Conservation (phyloP, 2,888 invertebrate genomes). For the Meta bourneti region DNA sequence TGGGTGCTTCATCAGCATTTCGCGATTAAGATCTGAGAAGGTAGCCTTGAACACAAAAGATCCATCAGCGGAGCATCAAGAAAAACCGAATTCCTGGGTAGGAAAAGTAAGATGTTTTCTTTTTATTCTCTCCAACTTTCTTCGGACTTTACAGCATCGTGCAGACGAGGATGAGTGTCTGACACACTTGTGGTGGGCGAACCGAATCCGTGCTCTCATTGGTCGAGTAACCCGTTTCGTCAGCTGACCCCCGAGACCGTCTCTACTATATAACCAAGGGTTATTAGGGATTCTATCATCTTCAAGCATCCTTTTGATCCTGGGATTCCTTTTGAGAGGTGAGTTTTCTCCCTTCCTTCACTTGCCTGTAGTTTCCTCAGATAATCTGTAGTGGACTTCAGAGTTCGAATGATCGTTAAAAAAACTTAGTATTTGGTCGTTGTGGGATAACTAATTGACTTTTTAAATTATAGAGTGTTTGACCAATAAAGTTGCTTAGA, state of each 20-base stretch:
- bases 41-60: conserved; percentile 64
- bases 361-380: background rate
- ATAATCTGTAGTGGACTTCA: too few relatives aligned
- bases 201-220: conserved; percentile 58
- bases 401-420: background rate
- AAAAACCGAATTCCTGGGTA: conserved; percentile 44
- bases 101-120: conserved; percentile 48
- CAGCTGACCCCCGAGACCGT: conserved; percentile 60
- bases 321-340: conserved; percentile 17
- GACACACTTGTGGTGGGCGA: conserved; percentile 57
- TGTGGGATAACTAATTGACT: too few relatives aligned
- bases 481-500: too few relatives aligned
- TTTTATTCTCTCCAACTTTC: conserved; percentile 15
- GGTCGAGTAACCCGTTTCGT: conserved; percentile 76
- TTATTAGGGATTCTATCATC: conserved; percentile 12
- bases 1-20: background rate
- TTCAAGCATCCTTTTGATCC: conserved; percentile 26
- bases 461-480: too few relatives aligned
- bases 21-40: conserved; percentile 51
- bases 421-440: background rate
- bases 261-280: conserved; percentile 54
- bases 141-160: conserved; percentile 18
- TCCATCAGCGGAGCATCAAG: background rate
- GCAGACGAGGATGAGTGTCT: conserved; percentile 51
- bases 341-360: conserved; percentile 11